Evolutionary conservation across 1,140 invertebrate genomes (phyloP).

Genomic region (Aphis gossypii): DNA sequence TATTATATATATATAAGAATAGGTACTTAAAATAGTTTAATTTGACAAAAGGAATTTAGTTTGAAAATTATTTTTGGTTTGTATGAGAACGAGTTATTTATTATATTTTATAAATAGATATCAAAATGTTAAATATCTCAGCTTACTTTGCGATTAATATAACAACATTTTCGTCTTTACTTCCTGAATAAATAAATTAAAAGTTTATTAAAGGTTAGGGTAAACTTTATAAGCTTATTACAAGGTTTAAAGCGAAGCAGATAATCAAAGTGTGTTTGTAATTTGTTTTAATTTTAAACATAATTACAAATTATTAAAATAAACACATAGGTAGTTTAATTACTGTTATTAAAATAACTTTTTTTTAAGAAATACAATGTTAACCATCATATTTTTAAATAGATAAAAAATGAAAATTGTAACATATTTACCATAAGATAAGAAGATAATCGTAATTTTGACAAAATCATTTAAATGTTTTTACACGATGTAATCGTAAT

Average conservation of each 20-base stretch:
- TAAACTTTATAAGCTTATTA: background rate
- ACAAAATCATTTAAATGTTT: background rate
- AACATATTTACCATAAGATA: background rate
- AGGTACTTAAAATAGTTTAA: no score
- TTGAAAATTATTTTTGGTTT: background rate
- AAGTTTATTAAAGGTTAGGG: conserved; percentile 8
- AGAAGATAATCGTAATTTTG: background rate
- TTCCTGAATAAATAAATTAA: background rate
- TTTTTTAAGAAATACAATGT: background rate
- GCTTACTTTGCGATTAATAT: background rate
- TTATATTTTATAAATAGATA: background rate
- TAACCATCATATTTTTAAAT: background rate
- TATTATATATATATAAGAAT: no score
- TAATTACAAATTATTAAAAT: conserved; percentile 2
- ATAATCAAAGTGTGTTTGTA: background rate
- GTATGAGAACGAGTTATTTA: background rate
- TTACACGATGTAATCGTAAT: background rate
- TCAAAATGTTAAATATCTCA: background rate
- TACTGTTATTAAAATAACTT: background rate
- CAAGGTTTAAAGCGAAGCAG: background rate
- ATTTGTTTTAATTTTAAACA: conserved; percentile 3
- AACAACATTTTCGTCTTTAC: background rate
- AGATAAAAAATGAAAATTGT: background rate
- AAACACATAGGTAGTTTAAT: background rate
- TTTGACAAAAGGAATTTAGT: no score